Base-by-base conservation (phyloP, 2,888 invertebrate genomes). In the Andrena minutula region DNA sequence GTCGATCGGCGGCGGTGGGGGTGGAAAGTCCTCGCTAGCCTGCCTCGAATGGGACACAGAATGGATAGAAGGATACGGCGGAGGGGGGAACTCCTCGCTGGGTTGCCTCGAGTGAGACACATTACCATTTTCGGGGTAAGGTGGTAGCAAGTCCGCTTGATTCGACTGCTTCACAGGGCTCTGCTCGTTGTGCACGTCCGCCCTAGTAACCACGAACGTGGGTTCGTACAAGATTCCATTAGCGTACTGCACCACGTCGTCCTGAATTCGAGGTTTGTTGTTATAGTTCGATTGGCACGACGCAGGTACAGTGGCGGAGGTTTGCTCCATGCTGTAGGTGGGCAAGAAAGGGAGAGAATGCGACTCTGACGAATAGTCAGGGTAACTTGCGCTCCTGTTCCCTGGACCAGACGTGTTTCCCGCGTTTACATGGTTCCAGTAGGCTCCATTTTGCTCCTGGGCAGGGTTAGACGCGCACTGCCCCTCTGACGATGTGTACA, bases 21-120 rank as follows among this genome's bases (percentile, higher is more conserved):
- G 98, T 65, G 98, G 98, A 90, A 98, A 98, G 89, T 98, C 98
- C 94, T 98, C 98, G 93, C 98, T 98, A 0, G 97, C 96, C 93
- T 98, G 98, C 65, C 98, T 95, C 1, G 98, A 98, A 93, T 98
- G 98, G 73, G 96, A 95, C 0, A 96, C 96, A 0, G 97, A 97
- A 86, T 96, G 96, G 87, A 96, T 95, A 89, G 97, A 97, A 1
- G 97, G 97, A 92, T 98, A 98, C 0, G 98, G 98, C 0, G 98
- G 98, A 3, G 95, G 94, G 26, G 95, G 95, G 72, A 95, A 95
- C 60, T 95, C 95, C 86, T 95, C 95, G 87, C 95, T 95, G 1
- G 94, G 92, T 88, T 95, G 95, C 41, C 95, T 91, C 1, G 94
- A 95, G 84, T 95, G 95, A n/a, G 94, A 91, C 20, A 94, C 90